Conservation (phyloP, 2,888 invertebrate species). For the Meta bourneti region DNA sequence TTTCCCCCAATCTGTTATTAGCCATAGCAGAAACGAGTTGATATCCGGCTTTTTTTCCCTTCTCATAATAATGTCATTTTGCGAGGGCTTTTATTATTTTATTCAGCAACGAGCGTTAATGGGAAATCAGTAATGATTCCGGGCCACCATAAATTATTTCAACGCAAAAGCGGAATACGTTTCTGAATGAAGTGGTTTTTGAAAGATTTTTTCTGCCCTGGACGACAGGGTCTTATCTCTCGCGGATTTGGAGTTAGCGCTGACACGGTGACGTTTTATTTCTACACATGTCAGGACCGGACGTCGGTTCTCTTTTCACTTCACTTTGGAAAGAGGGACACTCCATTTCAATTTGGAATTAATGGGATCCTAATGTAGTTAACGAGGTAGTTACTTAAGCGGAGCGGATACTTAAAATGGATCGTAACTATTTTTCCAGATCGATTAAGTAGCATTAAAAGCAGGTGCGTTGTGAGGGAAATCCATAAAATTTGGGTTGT, state of each 20-base stretch:
- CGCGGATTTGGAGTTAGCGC: not conserved
- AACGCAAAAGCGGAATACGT: constrained; percentile 26
- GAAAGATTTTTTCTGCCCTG: not conserved
- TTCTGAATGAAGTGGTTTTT: constrained; percentile 13
- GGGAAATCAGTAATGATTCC: constrained; percentile 70
- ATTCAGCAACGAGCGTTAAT: constrained; percentile 62
- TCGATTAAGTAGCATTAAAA: too few species aligned
- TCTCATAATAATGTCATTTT: constrained; percentile 68
- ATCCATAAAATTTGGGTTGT: too few species aligned
- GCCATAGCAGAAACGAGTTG: constrained; percentile 45
- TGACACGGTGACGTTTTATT: constrained; percentile 13
- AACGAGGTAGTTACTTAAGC: too few species aligned
- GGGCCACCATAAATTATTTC: constrained; percentile 64
- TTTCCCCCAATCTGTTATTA: constrained; percentile 68
- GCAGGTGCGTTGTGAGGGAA: too few species aligned
- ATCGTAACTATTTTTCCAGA: too few species aligned
- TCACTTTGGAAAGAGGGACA: too few species aligned
- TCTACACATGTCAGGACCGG: not conserved
- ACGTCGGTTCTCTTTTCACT: too few species aligned
- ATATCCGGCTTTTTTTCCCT: constrained; percentile 23
- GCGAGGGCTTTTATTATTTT: constrained; percentile 56
- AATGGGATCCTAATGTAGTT: too few species aligned
- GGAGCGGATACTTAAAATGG: too few species aligned
- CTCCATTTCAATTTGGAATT: too few species aligned
- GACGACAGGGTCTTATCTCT: not conserved